Conservation (phyloP, 2,888 invertebrate genomes). For the Nipponacmea schrenckii region DNA sequence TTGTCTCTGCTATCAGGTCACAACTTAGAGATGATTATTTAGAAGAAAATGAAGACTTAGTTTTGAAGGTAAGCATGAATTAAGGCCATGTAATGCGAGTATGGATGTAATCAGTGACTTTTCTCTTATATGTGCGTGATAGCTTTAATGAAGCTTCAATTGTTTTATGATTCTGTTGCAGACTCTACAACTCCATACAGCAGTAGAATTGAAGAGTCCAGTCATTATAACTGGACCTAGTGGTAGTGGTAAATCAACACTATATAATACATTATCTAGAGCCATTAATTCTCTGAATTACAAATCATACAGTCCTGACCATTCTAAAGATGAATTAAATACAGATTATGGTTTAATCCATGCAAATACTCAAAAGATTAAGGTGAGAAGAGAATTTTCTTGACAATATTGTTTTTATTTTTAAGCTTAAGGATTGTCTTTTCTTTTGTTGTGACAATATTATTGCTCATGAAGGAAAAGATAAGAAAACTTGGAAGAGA, state of each 20-base stretch:
- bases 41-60: slow-evolving; percentile 45
- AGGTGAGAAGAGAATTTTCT: slow-evolving; percentile 33
- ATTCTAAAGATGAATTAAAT: slow-evolving; percentile 54
- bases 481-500: too few species aligned
- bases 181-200: slow-evolving; percentile 59
- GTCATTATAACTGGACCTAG: slow-evolving; percentile 59
- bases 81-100: neutral
- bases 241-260: slow-evolving; percentile 64
- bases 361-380: slow-evolving; percentile 46
- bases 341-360: slow-evolving; percentile 48
- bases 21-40: slow-evolving; percentile 59
- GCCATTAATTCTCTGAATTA: slow-evolving; percentile 60
- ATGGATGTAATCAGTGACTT: neutral
- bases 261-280: slow-evolving; percentile 51
- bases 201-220: slow-evolving; percentile 50
- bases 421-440: neutral
- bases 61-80: slow-evolving; percentile 51
- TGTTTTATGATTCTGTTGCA: slow-evolving; percentile 22
- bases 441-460: neutral
- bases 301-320: slow-evolving; percentile 55
- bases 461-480: too few species aligned
- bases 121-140: neutral
- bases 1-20: slow-evolving; percentile 56
- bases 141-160: neutral
- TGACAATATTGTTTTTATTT: neutral